A percentile compares a stretch with the other conserved stretches of the same genome.
Evolutionary conservation across 2,888 invertebrate species (phyloP).

Genomic region (Troides aeacus): DNA sequence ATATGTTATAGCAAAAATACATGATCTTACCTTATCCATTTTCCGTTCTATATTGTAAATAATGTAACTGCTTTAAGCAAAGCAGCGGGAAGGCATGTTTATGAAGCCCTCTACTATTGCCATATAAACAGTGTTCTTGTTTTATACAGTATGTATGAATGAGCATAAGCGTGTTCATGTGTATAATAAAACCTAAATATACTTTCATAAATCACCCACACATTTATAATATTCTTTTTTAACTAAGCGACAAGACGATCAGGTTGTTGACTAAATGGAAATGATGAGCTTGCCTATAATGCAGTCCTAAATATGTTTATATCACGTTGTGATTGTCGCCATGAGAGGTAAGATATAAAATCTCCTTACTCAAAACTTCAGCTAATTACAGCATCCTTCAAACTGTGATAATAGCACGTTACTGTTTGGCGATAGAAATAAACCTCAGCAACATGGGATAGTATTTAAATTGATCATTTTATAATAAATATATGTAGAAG

Average conservation of each 20-base stretch:
- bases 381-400: too few species aligned
- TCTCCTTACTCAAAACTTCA: too few species aligned
- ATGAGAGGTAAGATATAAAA: too few species aligned
- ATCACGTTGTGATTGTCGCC: not conserved
- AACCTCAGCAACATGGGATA: too few species aligned
- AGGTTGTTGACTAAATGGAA: too few species aligned
- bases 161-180: not conserved
- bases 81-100: slow-evolving; percentile 16
- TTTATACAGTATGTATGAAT: not conserved
- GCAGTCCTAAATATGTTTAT: not conserved
- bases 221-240: not conserved
- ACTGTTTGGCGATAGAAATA: too few species aligned
- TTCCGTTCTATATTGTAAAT: slow-evolving; percentile 26
- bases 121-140: not conserved
- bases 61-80: slow-evolving; percentile 20
- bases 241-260: too few species aligned
- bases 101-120: slow-evolving; percentile 22
- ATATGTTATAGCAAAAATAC: slow-evolving; percentile 27
- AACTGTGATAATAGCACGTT: too few species aligned
- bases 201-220: not conserved
- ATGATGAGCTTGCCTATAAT: not conserved
- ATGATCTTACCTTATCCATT: slow-evolving; percentile 46
- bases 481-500: too few species aligned
- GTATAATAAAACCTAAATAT: not conserved
- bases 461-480: too few species aligned